Evolutionary conservation across 2,888 invertebrate genomes (phyloP), one percentile per base, ranked within the genome.

Genomic region (Neuroscelio doddi): DNA sequence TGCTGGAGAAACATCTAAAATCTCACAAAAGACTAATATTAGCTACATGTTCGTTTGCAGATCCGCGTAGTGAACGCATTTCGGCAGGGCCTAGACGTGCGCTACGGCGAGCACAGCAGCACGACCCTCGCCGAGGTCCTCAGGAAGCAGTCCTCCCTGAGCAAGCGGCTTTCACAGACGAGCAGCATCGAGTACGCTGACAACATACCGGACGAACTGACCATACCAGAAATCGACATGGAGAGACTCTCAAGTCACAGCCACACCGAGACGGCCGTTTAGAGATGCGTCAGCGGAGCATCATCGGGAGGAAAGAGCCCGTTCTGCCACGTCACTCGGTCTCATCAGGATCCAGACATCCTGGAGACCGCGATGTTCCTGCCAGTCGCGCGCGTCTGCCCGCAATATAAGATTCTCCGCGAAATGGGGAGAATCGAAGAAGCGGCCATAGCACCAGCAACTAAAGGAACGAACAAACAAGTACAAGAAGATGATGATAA

Each of bases 41-140:
- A 21, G 3, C 15, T 16, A 69, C 61, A 66, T 71, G 51, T 75
- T 74, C 68, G 83, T 85, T 89, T 89, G 87, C 93, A 98, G 98
- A 98, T 98, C 88, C 97, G 98, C 90, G 98, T 98, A 90, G 98
- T 99, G 89, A 98, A 98, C 90, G 98, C 98, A 89, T 99, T 98
- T 92, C 97, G 98, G 88, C 97, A 97, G 91, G 98, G 98, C 87
- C 92, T 98, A 88, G 81, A 81, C 76, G 69, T 79, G 75, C 80
- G 80, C 72, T 80, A 80, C 75, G 80, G 95, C 87, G 95, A 95
- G 88, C 92, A 93, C 88, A 93, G 93, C 86, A 94, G 93, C 89
- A 93, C 94, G 85, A 93, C 95, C 87, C 90, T 95, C 85, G 95
- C 95, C 70, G 95, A 95, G 88, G 95, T 94, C 86, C 91, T 95